Percentiles rank a stretch among this genome's conserved stretches.
Conservation (phyloP, 2,797 vertebrate species). For the Borostomias antarcticus region DNA sequence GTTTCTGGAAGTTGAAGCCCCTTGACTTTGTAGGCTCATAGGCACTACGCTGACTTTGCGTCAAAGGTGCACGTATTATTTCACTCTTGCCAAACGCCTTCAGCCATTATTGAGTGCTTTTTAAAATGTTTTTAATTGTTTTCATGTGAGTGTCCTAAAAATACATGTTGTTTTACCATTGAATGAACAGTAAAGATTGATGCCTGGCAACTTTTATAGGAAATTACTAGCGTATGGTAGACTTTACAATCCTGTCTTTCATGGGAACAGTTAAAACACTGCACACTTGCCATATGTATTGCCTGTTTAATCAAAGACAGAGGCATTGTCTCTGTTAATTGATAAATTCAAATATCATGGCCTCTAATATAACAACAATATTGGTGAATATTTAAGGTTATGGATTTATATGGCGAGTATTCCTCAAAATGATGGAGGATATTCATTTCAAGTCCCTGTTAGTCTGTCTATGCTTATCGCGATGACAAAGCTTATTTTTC, state of each 20-base stretch:
- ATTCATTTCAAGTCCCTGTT: conserved; percentile 49
- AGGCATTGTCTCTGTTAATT: conserved; percentile 62
- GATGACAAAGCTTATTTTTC: conserved; percentile 56
- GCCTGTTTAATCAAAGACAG: conserved; percentile 45
- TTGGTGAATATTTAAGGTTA: conserved; percentile 54
- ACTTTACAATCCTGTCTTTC: conserved; percentile 51
- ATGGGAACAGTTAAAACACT: conserved; percentile 50
- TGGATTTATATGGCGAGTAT: conserved; percentile 50
- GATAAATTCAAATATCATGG: conserved; percentile 52
- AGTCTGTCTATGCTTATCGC: conserved; percentile 34
- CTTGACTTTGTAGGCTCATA: conserved; percentile 42
- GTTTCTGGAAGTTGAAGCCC: conserved; percentile 19
- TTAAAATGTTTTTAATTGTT: conserved; percentile 61
- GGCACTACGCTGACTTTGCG: conserved; percentile 29
- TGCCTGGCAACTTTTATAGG: conserved; percentile 50
- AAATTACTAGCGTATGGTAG: conserved; percentile 59
- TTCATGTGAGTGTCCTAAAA: conserved; percentile 55
- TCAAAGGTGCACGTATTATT: conserved; percentile 43
- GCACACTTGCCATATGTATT: conserved; percentile 50
- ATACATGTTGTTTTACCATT: conserved; percentile 49
- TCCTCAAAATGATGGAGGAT: conserved; percentile 46
- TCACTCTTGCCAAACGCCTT: conserved; percentile 40
- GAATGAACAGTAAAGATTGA: conserved; percentile 54
- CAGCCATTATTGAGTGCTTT: conserved; percentile 41
- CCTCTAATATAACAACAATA: conserved; percentile 54